These are phyloP conservation scores for Quiscalus mexicanus DNA, from an alignment of 2,113 vertebrate species.

Conservation along the genomic window DNA sequence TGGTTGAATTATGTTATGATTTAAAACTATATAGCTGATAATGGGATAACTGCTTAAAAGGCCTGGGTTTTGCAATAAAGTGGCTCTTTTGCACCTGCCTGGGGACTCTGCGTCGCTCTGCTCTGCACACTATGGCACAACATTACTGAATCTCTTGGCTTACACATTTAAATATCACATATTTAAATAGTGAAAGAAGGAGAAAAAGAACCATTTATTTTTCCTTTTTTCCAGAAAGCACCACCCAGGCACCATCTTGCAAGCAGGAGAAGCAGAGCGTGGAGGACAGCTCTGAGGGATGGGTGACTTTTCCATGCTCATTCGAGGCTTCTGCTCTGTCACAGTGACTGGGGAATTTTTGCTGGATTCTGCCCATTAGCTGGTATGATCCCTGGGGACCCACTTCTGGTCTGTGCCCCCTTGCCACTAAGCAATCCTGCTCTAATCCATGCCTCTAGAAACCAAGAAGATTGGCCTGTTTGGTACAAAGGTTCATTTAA, in stretches of 20 bases:
- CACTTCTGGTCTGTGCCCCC: neutral
- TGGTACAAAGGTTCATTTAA: neutral
- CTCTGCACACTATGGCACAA: neutral
- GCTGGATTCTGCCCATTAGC: neutral
- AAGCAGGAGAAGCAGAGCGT: neutral
- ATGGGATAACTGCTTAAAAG: neutral
- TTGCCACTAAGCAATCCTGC: neutral
- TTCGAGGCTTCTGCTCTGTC: neutral
- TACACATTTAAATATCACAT: neutral
- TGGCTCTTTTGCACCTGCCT: neutral
- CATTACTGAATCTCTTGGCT: neutral
- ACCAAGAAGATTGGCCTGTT: neutral
- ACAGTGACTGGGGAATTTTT: neutral
- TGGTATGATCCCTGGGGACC: neutral
- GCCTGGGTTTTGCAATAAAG: neutral
- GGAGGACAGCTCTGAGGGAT: neutral
- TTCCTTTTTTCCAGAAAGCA: neutral
- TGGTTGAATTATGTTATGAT: neutral
- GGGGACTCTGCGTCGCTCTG: neutral
- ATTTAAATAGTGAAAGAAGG: neutral
- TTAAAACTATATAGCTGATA: neutral
- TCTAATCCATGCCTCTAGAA: conserved; percentile 2
- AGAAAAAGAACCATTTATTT: neutral
- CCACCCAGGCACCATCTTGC: neutral
- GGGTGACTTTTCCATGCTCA: neutral